These are phyloP conservation scores for Asarcornis scutulata DNA, from an alignment of 2,113 vertebrate species.

Conservation along the genomic window DNA sequence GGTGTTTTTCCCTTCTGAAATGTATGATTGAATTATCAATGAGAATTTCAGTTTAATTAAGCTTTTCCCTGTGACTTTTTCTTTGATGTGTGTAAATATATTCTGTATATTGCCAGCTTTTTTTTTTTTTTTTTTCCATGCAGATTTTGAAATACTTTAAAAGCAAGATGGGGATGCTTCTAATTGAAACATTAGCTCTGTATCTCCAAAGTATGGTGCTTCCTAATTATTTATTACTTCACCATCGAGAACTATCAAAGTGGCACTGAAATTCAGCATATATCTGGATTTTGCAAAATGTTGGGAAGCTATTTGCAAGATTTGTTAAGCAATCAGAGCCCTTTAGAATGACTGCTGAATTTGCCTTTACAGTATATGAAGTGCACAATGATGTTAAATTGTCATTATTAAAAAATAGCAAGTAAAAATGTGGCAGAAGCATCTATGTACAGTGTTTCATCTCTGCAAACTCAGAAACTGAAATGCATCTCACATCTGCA, in stretches of 20 bases:
- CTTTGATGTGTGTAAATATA: slow-evolving; percentile 67
- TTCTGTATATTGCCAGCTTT: slow-evolving; percentile 32
- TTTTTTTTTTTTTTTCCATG: background rate
- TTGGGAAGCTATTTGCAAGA: slow-evolving; percentile 45
- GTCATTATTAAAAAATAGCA: slow-evolving; percentile 65
- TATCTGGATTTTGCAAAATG: background rate
- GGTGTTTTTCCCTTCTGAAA: slow-evolving; percentile 48
- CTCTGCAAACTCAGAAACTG: background rate
- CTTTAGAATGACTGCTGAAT: slow-evolving; percentile 55
- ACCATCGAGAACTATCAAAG: slow-evolving; percentile 42
- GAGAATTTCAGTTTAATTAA: slow-evolving; percentile 60
- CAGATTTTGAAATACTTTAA: slow-evolving; percentile 54
- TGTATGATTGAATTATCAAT: slow-evolving; percentile 45
- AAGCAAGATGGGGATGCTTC: slow-evolving; percentile 31
- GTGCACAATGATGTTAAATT: slow-evolving; percentile 45
- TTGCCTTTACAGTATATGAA: slow-evolving; percentile 2
- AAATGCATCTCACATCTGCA: slow-evolving; percentile 24
- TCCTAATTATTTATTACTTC: slow-evolving; percentile 62
- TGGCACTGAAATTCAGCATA: slow-evolving; percentile 24
- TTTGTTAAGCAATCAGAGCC: slow-evolving; percentile 58
- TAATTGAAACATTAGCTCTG: slow-evolving; percentile 49
- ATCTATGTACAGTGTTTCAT: background rate
- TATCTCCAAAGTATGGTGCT: slow-evolving; percentile 12
- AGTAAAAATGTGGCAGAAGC: slow-evolving; percentile 44
- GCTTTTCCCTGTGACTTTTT: slow-evolving; percentile 40